A percentile compares a stretch with the other conserved stretches of the same genome.
Evolutionary conservation across 2,888 invertebrate genomes (phyloP).

Genomic region (Exocentrus adspersus): DNA sequence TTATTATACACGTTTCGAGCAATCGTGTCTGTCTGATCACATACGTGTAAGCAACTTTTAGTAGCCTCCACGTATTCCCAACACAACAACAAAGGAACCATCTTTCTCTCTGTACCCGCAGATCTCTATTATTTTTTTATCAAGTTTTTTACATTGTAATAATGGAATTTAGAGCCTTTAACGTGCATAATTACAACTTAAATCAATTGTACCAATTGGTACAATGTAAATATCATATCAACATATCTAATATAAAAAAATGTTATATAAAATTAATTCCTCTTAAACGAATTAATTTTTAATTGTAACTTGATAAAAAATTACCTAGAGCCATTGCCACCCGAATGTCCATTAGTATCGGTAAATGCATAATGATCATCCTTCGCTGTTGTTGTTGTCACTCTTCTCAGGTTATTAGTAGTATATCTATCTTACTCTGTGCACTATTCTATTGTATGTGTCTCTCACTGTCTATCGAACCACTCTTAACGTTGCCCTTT

Average conservation of each 20-base stretch:
- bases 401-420: slow-evolving; percentile 60
- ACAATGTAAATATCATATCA: too few relatives aligned
- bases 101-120: background rate
- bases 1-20: slow-evolving; percentile 63
- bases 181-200: too few relatives aligned
- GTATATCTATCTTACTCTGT: slow-evolving; percentile 66
- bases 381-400: slow-evolving; percentile 42
- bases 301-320: background rate
- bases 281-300: too few relatives aligned
- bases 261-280: slow-evolving; percentile 6
- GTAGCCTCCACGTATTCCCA: slow-evolving; percentile 45
- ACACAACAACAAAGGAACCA: slow-evolving; percentile 42
- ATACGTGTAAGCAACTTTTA: slow-evolving; percentile 41
- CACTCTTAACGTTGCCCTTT: slow-evolving; percentile 85
- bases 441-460: slow-evolving; percentile 65
- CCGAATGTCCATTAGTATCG: background rate
- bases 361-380: slow-evolving; percentile 7
- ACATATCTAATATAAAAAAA: background rate
- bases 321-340: slow-evolving; percentile 13
- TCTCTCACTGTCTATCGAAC: slow-evolving; percentile 68
- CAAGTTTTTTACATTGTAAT: too few relatives aligned
- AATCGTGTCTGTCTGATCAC: slow-evolving; percentile 63
- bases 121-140: background rate
- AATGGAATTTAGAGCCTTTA: too few relatives aligned
- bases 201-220: too few relatives aligned